Base-by-base conservation (phyloP, 2,888 invertebrate genomes). In the Lasioglossum marginatum region DNA sequence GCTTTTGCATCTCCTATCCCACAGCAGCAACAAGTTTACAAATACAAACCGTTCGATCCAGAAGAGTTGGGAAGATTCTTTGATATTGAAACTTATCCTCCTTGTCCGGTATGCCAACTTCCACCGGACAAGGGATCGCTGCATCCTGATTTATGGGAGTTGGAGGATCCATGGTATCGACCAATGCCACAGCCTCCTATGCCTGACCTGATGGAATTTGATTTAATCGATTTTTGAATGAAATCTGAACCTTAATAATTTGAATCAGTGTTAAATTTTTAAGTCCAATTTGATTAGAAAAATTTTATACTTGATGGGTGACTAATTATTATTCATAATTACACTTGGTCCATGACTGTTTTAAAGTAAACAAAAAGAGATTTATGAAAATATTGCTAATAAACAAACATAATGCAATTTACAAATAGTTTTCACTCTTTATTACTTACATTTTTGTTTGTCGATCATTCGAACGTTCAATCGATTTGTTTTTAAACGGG, bases 81-180 rank as follows among this genome's bases (percentile, higher is more conserved):
- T 68, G 91, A 94, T 27, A 16, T 92, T 6, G 77, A 90, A 19
- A 81, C 63, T 2, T 92, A 91, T 86, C 94, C 94, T 14, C 85
- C 87, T 6, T 34, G 83, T 10, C 80, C 74, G 19, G 34, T 37
- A 14, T 81, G 83, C 6, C 66, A 76, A 37, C 89, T 93, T 57
- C 93, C 93, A 8, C 78, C 90, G 0, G 93, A 92, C 2, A 85
- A 92, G 34, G 92, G 91, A 45, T 10, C 68, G 3, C 70, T 94
- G 1, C 79, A 89, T 83, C 89, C 88, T 4, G 94, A 94, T 84
- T 91, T 94, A 5, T 92, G 93, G 93, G 92, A 92, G 0, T 12
- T 94, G 16, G 93, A 93, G 0, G 94, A 94, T 86, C 93, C 93
- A 3, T 94, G 94, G 94, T 90, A 85, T 27, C 83, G 40, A 34